Base-by-base conservation (phyloP, 2,888 invertebrate species). In the Caenorhabditis sp. region DNA sequence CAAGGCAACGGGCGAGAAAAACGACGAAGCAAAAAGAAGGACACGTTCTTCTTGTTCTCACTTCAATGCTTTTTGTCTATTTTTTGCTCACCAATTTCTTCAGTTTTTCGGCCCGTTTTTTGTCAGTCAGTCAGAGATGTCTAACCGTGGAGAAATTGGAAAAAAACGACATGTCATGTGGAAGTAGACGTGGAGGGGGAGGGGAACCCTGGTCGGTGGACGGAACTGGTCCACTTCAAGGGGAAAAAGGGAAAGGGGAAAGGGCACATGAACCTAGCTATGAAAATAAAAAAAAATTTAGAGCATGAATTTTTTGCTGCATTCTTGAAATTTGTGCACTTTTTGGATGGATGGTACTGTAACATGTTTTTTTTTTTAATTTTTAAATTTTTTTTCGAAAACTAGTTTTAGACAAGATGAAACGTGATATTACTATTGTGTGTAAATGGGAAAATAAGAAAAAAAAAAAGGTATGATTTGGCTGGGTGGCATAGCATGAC, bases 41-140 rank as follows among this genome's bases (percentile, higher is more conserved):
- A 76, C 76, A 67, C 55, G 67, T 67, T 76, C 74, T 67, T 60
- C 67, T 67, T 67, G 11, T 60, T 60, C 72, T 72, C 72, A 72
- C 72, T 76, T 68, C 61, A 67, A 74, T 67, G 65, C 65, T 60
- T 71, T 71, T 60, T 53, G 58, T 53, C 32, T 32, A 6, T 32
- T 32, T 32, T 32, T 32, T n/a, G n/a, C n/a, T 32, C 32, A 9
- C 9, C 32, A 32, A 32, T 32, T 32, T 32, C 40, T 13, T 13
- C n/a, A n/a, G n/a, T n/a, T n/a, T n/a, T n/a, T n/a, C n/a, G n/a
- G n/a, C 40, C 40, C 11, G 6, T 40, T 40, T 40, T 40, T 40
- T 13, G 2, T 37, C 53, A 50, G 18, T 60, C 58, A 51, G 15
- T 74, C 76, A 51, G 37, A 67, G 61, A 26, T 67, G 53, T 53